Conservation (phyloP, 1,140 invertebrate species). For the Orius laevigatus region DNA sequence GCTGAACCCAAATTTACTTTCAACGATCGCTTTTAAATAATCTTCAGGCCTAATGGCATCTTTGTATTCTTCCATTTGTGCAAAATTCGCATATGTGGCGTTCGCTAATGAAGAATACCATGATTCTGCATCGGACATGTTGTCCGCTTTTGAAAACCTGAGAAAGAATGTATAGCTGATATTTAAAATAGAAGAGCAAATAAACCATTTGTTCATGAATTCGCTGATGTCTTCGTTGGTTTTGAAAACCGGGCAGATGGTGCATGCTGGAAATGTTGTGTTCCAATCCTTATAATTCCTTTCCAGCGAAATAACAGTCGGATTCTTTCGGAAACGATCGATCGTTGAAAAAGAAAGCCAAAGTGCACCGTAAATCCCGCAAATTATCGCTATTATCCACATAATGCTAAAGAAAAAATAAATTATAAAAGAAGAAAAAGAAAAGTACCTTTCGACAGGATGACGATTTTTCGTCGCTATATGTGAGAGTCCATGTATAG, state of each 20-base stretch:
- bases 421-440: not conserved
- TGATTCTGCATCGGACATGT: not conserved
- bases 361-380: constrained; percentile 28
- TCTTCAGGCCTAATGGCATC: constrained; percentile 29
- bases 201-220: too few species aligned
- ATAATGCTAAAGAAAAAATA: constrained; percentile 23
- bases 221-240: not conserved
- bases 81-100: constrained; percentile 38
- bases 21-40: constrained; percentile 35
- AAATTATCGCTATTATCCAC: constrained; percentile 30
- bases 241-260: constrained; percentile 26
- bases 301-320: constrained; percentile 54
- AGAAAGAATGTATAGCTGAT: too few species aligned
- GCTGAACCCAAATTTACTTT: constrained; percentile 8
- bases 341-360: constrained; percentile 39
- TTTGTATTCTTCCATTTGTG: constrained; percentile 31
- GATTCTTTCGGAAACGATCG: constrained; percentile 43
- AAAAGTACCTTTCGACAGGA: constrained; percentile 14
- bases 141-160: constrained; percentile 1
- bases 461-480: constrained; percentile 15
- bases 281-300: constrained; percentile 51
- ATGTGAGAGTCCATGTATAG: constrained; percentile 18
- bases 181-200: too few species aligned
- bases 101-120: constrained; percentile 28
- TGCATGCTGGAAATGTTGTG: constrained; percentile 45